These are phyloP conservation scores for Aldabrachelys gigantea DNA, from an alignment of 2,113 vertebrate genomes.

Conservation along the genomic window DNA sequence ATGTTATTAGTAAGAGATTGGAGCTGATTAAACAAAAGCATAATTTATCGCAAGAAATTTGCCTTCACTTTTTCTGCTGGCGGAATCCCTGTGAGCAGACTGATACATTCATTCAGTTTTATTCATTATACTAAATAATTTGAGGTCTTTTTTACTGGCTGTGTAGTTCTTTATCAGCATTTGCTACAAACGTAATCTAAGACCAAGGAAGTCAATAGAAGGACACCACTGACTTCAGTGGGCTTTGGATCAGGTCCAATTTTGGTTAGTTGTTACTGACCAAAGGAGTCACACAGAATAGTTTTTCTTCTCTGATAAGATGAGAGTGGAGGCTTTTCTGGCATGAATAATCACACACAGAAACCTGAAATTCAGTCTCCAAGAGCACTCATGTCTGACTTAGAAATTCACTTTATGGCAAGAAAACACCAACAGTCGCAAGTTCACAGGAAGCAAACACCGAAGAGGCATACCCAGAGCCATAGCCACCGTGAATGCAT, in stretches of 20 bases:
- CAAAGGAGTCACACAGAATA: not conserved
- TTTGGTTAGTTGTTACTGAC: fast-evolving
- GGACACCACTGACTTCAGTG: fast-evolving
- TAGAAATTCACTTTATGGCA: not conserved
- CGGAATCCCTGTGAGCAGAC: not conserved
- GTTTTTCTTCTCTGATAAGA: not conserved
- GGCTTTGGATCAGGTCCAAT: not conserved
- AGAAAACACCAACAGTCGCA: not conserved
- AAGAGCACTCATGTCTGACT: not conserved
- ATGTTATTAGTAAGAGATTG: not conserved
- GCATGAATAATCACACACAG: not conserved
- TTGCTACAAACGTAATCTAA: not conserved
- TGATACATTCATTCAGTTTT: not conserved
- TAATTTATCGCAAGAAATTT: not conserved
- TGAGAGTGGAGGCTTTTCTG: conserved; percentile 2
- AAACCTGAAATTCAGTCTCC: not conserved
- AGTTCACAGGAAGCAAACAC: not conserved
- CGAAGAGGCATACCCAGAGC: not conserved
- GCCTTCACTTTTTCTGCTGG: not conserved
- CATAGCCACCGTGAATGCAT: not conserved
- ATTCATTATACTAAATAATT: not conserved
- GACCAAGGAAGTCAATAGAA: not conserved
- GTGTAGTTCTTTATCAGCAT: not conserved
- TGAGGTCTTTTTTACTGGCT: not conserved
- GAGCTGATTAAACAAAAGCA: fast-evolving